A percentile compares a stretch with the other conserved stretches of the same genome.
phyloP scores from a whole-genome alignment of 1,140 invertebrate species.

The Microplitis demolitor region DNA sequence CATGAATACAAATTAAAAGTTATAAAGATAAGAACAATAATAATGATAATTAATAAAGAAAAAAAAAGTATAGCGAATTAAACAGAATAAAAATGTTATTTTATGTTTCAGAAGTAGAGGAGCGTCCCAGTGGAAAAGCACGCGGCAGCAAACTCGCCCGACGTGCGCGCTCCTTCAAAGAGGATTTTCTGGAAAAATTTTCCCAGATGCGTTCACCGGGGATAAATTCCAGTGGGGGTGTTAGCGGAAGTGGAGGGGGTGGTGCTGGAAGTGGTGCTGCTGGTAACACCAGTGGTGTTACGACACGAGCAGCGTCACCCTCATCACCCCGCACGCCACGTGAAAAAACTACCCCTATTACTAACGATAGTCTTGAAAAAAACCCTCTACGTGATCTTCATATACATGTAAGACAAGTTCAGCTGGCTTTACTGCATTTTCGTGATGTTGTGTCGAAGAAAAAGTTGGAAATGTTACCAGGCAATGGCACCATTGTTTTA shows the following conservation, averaged over 20 bases:
- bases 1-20: neutral
- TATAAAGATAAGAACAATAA: neutral
- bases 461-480: slow-evolving; percentile 89
- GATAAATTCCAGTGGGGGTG: slow-evolving; percentile 36
- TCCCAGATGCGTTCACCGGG: slow-evolving; percentile 80
- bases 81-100: neutral
- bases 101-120: slow-evolving; percentile 51
- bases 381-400: slow-evolving; percentile 59
- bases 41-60: neutral
- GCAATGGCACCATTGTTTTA: slow-evolving; percentile 88
- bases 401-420: slow-evolving; percentile 66
- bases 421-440: slow-evolving; percentile 83
- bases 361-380: slow-evolving; percentile 47
- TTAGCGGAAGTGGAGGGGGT: slow-evolving; percentile 34
- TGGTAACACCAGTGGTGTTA: slow-evolving; percentile 39
- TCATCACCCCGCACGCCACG: slow-evolving; percentile 56
- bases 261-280: slow-evolving; percentile 32
- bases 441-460: slow-evolving; percentile 89
- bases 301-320: slow-evolving; percentile 53
- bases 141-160: slow-evolving; percentile 81
- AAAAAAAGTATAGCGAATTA: neutral
- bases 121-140: slow-evolving; percentile 54
- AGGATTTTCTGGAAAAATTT: slow-evolving; percentile 87
- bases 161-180: slow-evolving; percentile 86
- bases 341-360: slow-evolving; percentile 36